Evolutionary conservation across 2,888 invertebrate species (phyloP).

Genomic region (Elegia similella): DNA sequence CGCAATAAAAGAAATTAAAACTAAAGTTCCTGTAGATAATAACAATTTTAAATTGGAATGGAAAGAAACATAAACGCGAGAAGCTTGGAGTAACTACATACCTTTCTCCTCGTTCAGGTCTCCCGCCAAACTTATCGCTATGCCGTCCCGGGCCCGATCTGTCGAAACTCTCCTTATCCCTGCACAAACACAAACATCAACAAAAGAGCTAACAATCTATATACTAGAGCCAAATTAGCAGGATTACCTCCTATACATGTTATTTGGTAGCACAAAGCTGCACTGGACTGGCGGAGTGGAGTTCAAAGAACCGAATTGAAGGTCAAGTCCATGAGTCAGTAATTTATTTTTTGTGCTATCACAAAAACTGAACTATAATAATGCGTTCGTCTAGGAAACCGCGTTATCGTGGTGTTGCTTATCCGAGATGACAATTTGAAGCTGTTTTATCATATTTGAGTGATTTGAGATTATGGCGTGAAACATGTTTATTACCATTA

Average conservation of each 20-base stretch:
- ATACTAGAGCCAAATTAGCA: not conserved
- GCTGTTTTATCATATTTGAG: not conserved
- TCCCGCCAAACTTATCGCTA: conserved; percentile 64
- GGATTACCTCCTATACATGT: conserved; percentile 64
- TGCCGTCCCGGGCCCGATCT: conserved; percentile 63
- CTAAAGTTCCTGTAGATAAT: not conserved
- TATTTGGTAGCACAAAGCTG: conserved; percentile 36
- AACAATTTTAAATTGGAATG: not conserved
- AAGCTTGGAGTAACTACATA: conserved; percentile 16
- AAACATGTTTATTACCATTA: no score
- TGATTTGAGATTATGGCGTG: not conserved
- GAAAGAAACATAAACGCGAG: not conserved
- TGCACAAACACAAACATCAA: conserved; percentile 34
- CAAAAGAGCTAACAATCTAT: conserved; percentile 20
- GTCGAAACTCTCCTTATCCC: conserved; percentile 67
- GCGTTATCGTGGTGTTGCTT: conserved; percentile 25
- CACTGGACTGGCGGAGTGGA: conserved; percentile 35
- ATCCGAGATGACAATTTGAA: conserved; percentile 22
- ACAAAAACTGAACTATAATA: conserved; percentile 42
- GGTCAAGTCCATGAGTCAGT: conserved; percentile 68
- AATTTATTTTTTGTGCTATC: conserved; percentile 55
- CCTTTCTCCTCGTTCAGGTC: conserved; percentile 53
- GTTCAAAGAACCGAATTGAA: conserved; percentile 70
- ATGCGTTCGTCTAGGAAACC: not conserved
- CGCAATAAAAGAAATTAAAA: no score